Conservation (phyloP, 2,888 invertebrate species). For the Dryadula phaetusa region DNA sequence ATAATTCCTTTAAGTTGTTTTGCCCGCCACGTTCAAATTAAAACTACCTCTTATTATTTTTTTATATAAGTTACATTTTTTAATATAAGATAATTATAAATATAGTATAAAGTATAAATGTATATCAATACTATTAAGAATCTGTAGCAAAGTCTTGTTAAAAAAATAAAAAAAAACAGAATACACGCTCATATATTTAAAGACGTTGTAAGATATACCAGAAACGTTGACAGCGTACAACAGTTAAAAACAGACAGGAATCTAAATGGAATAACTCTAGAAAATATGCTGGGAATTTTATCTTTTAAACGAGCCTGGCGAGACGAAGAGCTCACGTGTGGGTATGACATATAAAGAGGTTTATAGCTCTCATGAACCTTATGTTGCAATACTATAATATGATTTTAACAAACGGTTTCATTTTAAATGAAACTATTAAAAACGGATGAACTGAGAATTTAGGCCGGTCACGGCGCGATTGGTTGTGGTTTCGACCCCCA, state of each 20-base stretch:
- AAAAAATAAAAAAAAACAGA: not conserved
- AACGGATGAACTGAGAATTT: no score
- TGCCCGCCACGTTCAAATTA: no score
- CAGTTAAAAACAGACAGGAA: conserved; percentile 10
- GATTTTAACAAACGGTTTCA: no score
- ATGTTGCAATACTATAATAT: not conserved
- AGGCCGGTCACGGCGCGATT: no score
- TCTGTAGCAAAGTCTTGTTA: not conserved
- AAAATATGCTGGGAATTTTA: conserved; percentile 20
- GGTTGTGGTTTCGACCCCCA: no score
- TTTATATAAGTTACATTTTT: no score
- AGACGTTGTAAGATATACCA: conserved; percentile 11
- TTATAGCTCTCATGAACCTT: not conserved
- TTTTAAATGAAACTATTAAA: no score
- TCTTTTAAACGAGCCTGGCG: conserved; percentile 14
- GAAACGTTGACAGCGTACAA: conserved; percentile 10
- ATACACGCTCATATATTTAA: conserved; percentile 7
- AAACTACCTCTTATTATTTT: no score
- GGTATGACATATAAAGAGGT: not conserved
- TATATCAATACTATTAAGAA: no score
- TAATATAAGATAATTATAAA: no score
- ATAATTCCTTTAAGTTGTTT: no score
- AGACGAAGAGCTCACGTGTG: conserved; percentile 1
- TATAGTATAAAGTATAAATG: no score
- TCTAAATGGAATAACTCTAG: conserved; percentile 19